phyloP scores from a whole-genome alignment of 2,888 invertebrate genomes.

The Drosophila meridionalis region DNA sequence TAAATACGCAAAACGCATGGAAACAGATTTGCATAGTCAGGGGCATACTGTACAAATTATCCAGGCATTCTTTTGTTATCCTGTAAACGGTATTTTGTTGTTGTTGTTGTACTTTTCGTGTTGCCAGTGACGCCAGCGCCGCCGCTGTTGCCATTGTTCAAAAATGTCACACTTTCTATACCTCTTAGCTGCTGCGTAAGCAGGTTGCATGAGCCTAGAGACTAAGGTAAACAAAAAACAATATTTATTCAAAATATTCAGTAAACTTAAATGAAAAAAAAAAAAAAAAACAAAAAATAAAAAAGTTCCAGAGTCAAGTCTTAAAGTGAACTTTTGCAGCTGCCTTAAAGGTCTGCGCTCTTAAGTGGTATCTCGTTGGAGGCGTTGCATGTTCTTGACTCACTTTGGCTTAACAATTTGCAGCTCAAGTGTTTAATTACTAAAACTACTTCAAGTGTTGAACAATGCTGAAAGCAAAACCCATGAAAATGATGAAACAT shows the following conservation, averaged over 20 bases:
- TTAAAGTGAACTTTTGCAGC: not conserved
- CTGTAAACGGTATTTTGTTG: constrained; percentile 51
- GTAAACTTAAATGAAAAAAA: not conserved
- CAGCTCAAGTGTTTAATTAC: constrained; percentile 67
- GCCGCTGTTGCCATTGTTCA: constrained; percentile 33
- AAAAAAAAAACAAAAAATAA: not conserved
- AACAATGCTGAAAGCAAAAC: constrained; percentile 42
- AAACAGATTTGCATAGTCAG: constrained; percentile 15
- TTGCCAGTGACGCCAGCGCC: constrained; percentile 27
- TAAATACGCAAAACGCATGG: not conserved
- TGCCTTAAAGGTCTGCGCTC: too few relatives aligned
- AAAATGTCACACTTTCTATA: constrained; percentile 33
- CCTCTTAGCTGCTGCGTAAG: constrained; percentile 4
- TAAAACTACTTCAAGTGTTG: constrained; percentile 48
- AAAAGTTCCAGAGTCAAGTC: not conserved
- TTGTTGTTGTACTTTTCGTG: constrained; percentile 40
- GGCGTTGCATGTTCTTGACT: not conserved
- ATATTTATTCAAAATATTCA: not conserved
- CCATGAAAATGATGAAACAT: constrained; percentile 25
- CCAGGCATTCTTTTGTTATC: constrained; percentile 51
- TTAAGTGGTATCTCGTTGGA: constrained; percentile 13
- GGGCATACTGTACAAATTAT: constrained; percentile 46
- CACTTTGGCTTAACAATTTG: constrained; percentile 31
- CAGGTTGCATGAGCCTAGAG: constrained; percentile 3
- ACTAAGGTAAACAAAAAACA: not conserved